Conservation (phyloP, 2,888 invertebrate genomes). For the Plebejus anna region DNA sequence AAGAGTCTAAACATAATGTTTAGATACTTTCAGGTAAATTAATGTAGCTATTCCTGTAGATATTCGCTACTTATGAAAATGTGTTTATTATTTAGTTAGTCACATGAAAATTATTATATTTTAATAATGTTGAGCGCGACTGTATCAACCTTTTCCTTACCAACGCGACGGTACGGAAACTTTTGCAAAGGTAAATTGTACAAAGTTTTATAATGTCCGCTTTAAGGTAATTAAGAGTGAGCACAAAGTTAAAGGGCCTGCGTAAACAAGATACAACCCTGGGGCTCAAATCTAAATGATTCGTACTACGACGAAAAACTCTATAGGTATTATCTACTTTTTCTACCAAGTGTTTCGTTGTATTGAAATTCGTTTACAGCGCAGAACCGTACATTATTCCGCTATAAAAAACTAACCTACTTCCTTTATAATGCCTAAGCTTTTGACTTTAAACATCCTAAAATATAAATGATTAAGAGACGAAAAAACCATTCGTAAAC, state of each 20-base stretch:
- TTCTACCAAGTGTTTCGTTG: neutral
- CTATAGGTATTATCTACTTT: too few species aligned
- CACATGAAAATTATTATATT: neutral
- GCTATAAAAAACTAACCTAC: too few species aligned
- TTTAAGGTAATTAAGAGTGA: neutral
- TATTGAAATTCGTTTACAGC: neutral
- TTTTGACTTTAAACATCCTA: too few species aligned
- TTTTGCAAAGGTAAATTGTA: neutral
- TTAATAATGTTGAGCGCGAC: neutral
- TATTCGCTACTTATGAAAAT: neutral
- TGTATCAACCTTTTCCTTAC: neutral
- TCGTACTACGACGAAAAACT: too few species aligned
- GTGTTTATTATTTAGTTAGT: neutral
- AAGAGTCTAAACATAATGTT: too few species aligned
- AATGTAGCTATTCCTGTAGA: too few species aligned
- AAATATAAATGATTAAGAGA: too few species aligned
- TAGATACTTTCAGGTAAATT: too few species aligned
- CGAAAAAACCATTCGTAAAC: too few species aligned
- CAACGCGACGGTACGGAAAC: neutral
- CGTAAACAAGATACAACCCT: neutral
- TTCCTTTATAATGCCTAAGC: too few species aligned
- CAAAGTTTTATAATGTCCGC: constrained; percentile 6
- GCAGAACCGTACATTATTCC: too few species aligned
- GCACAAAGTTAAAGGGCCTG: neutral
- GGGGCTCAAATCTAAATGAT: neutral